Conservation (phyloP, 2,888 invertebrate genomes). For the Entomobrya multifasciata region DNA sequence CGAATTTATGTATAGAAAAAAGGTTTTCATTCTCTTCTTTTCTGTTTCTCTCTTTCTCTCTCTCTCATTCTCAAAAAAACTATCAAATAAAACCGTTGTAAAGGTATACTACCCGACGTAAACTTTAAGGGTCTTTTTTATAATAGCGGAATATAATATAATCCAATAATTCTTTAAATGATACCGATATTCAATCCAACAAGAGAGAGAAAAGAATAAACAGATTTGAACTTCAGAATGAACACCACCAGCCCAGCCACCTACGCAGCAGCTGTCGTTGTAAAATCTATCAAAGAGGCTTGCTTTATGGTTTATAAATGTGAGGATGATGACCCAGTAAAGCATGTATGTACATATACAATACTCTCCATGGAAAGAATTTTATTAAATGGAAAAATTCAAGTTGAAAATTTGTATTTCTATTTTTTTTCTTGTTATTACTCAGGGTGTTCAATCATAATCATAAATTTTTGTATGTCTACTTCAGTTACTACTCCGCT, state of each 20-base stretch:
- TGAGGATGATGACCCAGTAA: too few species aligned
- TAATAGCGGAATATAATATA: conserved; percentile 20
- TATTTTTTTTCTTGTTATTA: too few species aligned
- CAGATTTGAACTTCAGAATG: not conserved
- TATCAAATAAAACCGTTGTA: not conserved
- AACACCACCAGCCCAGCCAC: not conserved
- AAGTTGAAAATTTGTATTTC: too few species aligned
- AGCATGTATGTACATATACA: too few species aligned
- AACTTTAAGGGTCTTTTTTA: conserved; percentile 57
- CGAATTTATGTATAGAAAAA: not conserved
- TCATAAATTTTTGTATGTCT: not conserved
- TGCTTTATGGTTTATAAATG: too few species aligned
- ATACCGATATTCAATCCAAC: conserved; percentile 24
- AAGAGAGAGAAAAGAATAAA: not conserved
- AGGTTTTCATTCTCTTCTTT: conserved; percentile 2
- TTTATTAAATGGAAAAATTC: too few species aligned
- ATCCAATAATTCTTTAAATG: conserved; percentile 74
- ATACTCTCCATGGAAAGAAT: too few species aligned
- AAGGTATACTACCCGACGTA: not conserved
- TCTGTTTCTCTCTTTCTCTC: too few species aligned
- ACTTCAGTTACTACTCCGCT: not conserved
- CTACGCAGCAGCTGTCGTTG: conserved; percentile 33
- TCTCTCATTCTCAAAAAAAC: not conserved
- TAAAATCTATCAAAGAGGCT: not conserved
- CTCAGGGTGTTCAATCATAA: conserved; percentile 32